Percentiles rank a stretch among this genome's conserved stretches.
phyloP scores from a whole-genome alignment of 30 jellyfish, hydroid and myxozoan species.

The Cassiopea andromeda region DNA sequence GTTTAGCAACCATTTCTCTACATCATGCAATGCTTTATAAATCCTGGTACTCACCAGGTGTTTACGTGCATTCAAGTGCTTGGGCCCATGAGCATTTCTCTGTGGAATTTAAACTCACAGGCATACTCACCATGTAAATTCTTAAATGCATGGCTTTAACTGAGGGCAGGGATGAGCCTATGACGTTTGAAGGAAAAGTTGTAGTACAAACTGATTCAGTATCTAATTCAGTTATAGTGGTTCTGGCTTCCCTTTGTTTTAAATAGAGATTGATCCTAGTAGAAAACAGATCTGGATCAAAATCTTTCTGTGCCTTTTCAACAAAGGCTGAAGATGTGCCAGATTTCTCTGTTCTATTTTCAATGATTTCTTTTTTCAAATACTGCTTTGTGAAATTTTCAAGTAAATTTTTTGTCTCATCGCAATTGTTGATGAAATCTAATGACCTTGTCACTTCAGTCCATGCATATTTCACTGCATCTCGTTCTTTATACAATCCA shows the following conservation, averaged over 20 bases:
- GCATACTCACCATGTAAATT: not conserved
- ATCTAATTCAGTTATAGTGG: not conserved
- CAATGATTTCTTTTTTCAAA: not conserved
- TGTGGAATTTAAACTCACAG: not conserved
- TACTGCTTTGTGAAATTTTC: slow-evolving; percentile 41
- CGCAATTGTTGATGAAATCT: not conserved
- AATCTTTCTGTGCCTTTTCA: slow-evolving; percentile 62
- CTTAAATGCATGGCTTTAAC: not conserved
- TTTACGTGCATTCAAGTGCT: not conserved
- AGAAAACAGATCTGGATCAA: slow-evolving; percentile 20
- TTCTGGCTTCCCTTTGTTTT: not conserved
- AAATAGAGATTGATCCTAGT: not conserved
- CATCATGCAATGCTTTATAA: no score
- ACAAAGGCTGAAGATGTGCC: slow-evolving; percentile 50
- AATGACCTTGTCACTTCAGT: slow-evolving; percentile 2
- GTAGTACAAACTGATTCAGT: not conserved
- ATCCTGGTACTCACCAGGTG: not conserved
- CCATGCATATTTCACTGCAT: slow-evolving; percentile 32
- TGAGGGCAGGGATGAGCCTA: not conserved
- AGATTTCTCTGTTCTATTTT: slow-evolving; percentile 26
- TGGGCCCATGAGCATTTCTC: not conserved
- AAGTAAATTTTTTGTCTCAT: slow-evolving; percentile 5
- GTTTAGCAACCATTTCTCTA: not conserved
- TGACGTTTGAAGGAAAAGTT: not conserved
- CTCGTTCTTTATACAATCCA: slow-evolving; percentile 6